Percentiles rank a stretch among this genome's conserved stretches.
These are phyloP conservation scores for Protonibea diacanthus DNA, from an alignment of 2,797 vertebrate genomes.

Conservation along the genomic window DNA sequence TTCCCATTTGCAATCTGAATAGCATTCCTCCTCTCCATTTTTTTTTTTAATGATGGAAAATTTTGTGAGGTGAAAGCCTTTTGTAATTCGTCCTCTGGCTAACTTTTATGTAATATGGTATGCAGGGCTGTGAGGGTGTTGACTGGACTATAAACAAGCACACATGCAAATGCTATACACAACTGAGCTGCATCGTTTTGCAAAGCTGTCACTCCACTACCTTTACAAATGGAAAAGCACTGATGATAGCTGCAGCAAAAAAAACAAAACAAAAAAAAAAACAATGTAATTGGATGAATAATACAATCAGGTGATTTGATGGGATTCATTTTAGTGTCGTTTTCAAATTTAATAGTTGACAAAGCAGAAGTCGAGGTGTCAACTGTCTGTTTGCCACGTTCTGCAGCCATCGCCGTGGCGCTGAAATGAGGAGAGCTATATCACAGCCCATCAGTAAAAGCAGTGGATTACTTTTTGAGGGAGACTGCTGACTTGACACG, in stretches of 20 bases:
- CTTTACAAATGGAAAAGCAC: conserved; percentile 48
- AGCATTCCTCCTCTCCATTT: conserved; percentile 60
- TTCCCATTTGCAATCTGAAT: conserved; percentile 73
- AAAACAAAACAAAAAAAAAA: background rate
- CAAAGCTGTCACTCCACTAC: conserved; percentile 41
- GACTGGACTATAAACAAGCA: conserved; percentile 62
- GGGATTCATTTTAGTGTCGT: conserved; percentile 49
- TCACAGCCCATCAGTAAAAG: conserved; percentile 77
- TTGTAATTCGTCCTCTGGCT: conserved; percentile 69
- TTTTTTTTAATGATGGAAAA: conserved; percentile 74
- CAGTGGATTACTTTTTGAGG: conserved; percentile 74
- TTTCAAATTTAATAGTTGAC: conserved; percentile 65
- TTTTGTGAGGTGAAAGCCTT: conserved; percentile 59
- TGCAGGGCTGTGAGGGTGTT: conserved; percentile 26
- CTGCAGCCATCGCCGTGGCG: conserved; percentile 38
- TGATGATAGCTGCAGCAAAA: conserved; percentile 21
- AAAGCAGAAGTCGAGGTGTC: conserved; percentile 65
- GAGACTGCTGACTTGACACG: conserved; percentile 79
- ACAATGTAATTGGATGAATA: conserved; percentile 50
- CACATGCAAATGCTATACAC: conserved; percentile 51
- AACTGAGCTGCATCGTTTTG: conserved; percentile 49
- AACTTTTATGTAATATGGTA: conserved; percentile 56
- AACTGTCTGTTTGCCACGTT: conserved; percentile 68
- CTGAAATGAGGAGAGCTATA: conserved; percentile 73
- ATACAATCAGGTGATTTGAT: conserved; percentile 63